phyloP scores from a whole-genome alignment of 2,113 vertebrate genomes.

The Hippocampus comes region DNA sequence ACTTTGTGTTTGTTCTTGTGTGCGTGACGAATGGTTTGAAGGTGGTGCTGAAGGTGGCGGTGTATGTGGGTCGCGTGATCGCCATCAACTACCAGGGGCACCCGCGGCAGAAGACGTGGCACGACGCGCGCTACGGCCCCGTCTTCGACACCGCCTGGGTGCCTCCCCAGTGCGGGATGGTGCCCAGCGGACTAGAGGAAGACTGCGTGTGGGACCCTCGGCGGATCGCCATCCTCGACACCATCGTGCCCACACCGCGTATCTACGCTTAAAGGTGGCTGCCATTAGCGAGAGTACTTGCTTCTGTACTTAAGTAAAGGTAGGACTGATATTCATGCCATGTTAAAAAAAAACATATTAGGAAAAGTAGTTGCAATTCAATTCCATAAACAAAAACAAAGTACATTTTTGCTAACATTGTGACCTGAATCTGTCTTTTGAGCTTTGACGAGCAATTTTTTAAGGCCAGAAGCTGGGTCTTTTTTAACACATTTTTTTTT shows the following conservation, averaged over 20 bases:
- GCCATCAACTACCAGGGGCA: conserved; percentile 44
- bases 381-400: too few species aligned
- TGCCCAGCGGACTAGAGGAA: conserved; percentile 60
- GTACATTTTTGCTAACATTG: too few species aligned
- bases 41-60: conserved; percentile 22
- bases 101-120: conserved; percentile 50
- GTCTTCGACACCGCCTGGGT: conserved; percentile 44
- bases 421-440: too few species aligned
- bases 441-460: too few species aligned
- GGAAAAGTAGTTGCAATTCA: too few species aligned
- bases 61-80: conserved; percentile 38
- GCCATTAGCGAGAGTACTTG: background rate
- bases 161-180: conserved; percentile 53
- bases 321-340: too few species aligned
- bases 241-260: conserved; percentile 8
- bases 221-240: conserved; percentile 11
- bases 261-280: background rate
- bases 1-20: background rate
- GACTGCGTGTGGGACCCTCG: conserved; percentile 61
- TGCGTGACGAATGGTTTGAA: background rate
- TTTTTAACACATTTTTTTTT: too few species aligned
- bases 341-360: too few species aligned
- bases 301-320: too few species aligned
- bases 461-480: too few species aligned
- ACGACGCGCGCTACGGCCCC: rapidly evolving